Base-by-base conservation (phyloP, 1,140 invertebrate species). In the Eupristina koningsbergeri region DNA sequence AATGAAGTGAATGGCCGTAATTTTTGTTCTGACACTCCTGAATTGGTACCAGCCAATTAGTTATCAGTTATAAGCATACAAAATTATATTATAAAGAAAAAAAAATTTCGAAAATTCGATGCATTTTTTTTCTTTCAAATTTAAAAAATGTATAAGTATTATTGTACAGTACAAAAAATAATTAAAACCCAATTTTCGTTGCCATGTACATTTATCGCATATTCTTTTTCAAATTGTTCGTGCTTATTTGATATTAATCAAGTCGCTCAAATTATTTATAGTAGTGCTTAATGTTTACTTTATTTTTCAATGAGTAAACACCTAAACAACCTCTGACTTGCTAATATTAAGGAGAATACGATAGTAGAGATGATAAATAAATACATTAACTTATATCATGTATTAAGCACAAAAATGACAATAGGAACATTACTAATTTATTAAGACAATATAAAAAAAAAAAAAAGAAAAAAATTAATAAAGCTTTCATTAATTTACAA, bases 1-100 rank as follows among this genome's bases (percentile, higher is more conserved):
- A 84, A 84, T 84, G 41, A 80, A 75, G 15, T 80, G 58, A 67
- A 84, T 80, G 77, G 58, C 73, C 41, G n/a, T 19, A 6, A 74
- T 17, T 75, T 84, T 31, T 22, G 8, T 64, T 50, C 50, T 41
- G 15, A 50, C 15, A 1, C 50, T 1, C 19, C 77, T 80, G 26
- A 80, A 39, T 75, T 80, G 83, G 83, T 84, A 80, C 83, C 83
- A 75, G 78, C 83, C 83, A 80, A 84, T 80, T 26, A 80, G n/a
- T 58, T 36, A 47, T 64, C 19, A 80, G 41, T 15, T 80, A 61
- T 61, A 64, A 13, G 17, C 80, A 47, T 64, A 15, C 41, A 13
- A 50, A n/a, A 64, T 9, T 13, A 22, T 29, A 63, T 45, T 50
- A 41, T 31, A 50, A 50, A 79, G 3, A 74, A 53, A 75, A 29